Evolutionary conservation across 2,888 invertebrate genomes (phyloP).

Genomic region (Drosophila fulvimacula): DNA sequence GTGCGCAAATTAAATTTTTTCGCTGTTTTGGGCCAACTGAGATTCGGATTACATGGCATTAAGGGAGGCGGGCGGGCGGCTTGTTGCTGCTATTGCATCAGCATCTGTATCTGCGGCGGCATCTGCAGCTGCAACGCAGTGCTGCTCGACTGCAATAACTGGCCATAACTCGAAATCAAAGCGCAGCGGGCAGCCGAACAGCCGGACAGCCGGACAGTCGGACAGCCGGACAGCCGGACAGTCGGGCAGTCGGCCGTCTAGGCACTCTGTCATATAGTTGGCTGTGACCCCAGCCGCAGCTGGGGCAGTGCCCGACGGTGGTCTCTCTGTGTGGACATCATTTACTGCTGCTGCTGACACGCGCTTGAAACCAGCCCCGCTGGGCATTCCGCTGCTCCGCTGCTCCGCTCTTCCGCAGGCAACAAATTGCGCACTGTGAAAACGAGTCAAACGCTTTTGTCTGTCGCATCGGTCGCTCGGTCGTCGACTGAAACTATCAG

Average conservation of each 20-base stretch:
- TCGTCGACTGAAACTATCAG: slow-evolving; percentile 24
- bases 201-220: not conserved
- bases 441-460: slow-evolving; percentile 24
- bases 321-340: slow-evolving; percentile 62
- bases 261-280: slow-evolving; percentile 67
- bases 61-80: slow-evolving; percentile 21
- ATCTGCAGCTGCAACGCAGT: slow-evolving; percentile 2
- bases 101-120: slow-evolving; percentile 1
- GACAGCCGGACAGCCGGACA: not conserved
- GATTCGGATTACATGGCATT: slow-evolving; percentile 72
- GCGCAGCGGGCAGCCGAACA: slow-evolving; percentile 62
- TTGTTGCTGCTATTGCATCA: slow-evolving; percentile 20
- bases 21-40: slow-evolving; percentile 67
- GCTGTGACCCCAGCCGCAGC: slow-evolving; percentile 39
- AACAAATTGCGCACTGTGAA: slow-evolving; percentile 47
- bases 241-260: slow-evolving; percentile 19
- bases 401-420: slow-evolving; percentile 48
- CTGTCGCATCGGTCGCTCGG: slow-evolving; percentile 29
- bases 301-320: slow-evolving; percentile 26
- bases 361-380: slow-evolving; percentile 67
- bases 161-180: slow-evolving; percentile 78
- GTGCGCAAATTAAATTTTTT: slow-evolving; percentile 76
- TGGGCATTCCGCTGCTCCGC: slow-evolving; percentile 51
- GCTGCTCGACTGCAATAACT: slow-evolving; percentile 58
- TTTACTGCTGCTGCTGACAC: slow-evolving; percentile 75